A percentile compares a stretch with the other conserved stretches of the same genome.
phyloP scores from a whole-genome alignment of 2,888 invertebrate genomes.

The Poecilus cupreus region DNA sequence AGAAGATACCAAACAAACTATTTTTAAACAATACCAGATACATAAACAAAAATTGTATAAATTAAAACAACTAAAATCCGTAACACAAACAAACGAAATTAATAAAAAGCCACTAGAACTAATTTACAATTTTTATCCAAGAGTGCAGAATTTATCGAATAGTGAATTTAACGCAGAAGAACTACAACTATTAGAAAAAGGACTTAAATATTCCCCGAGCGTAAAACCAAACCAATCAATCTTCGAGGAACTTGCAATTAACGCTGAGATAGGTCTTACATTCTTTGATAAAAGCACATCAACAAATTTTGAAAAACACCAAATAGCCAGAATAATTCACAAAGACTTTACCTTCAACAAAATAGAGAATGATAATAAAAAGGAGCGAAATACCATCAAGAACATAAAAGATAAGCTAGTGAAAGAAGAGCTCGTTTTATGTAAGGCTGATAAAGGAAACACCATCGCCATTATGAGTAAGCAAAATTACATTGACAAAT shows the following conservation, averaged over 20 bases:
- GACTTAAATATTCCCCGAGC: too few species aligned
- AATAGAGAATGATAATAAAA: too few species aligned
- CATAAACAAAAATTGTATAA: neutral
- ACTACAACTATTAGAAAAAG: neutral
- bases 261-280: neutral
- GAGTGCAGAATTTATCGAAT: neutral
- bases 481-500: neutral
- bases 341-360: neutral
- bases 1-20: neutral
- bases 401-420: neutral
- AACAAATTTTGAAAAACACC: neutral
- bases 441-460: conserved; percentile 7
- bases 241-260: neutral
- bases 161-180: neutral
- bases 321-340: neutral
- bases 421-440: neutral
- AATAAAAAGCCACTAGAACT: neutral
- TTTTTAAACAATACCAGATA: too few species aligned
- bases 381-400: neutral
- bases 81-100: too few species aligned
- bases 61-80: neutral
- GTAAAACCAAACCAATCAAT: neutral
- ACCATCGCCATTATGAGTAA: neutral
- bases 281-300: neutral
- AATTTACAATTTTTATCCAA: neutral